These are phyloP conservation scores for Apamea monoglypha DNA, from an alignment of 2,888 invertebrate genomes.

Conservation along the genomic window DNA sequence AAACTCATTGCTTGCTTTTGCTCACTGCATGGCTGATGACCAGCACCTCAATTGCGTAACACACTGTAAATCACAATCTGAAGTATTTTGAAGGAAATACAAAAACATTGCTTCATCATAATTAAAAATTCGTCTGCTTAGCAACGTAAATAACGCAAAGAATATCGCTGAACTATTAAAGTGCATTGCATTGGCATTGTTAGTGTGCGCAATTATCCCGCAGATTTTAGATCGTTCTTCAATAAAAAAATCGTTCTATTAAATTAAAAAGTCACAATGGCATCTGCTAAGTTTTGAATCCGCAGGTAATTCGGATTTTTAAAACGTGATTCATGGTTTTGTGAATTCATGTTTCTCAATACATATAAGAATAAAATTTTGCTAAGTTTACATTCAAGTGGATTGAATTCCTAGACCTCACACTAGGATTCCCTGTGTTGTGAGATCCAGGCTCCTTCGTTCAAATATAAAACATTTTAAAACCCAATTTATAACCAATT, in stretches of 20 bases:
- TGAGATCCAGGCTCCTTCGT: too few species aligned
- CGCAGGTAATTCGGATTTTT: background rate
- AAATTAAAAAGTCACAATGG: background rate
- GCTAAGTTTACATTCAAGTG: too few species aligned
- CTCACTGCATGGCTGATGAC: background rate
- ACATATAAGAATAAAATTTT: background rate
- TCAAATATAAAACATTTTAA: background rate
- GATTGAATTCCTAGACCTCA: too few species aligned
- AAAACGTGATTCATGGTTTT: background rate
- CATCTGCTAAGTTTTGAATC: background rate
- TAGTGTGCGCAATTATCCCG: background rate
- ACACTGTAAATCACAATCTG: background rate
- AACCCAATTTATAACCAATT: background rate
- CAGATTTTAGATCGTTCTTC: background rate
- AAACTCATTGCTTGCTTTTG: background rate
- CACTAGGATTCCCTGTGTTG: too few species aligned
- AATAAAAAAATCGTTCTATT: background rate
- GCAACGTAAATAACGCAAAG: background rate
- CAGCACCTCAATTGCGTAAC: background rate
- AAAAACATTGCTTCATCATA: background rate
- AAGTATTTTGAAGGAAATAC: background rate
- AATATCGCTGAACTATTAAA: background rate
- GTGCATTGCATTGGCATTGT: background rate
- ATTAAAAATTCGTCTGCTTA: background rate
- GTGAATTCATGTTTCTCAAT: background rate